Evolutionary conservation across 2,797 vertebrate genomes (phyloP).

Genomic region (Limosa lapponica): DNA sequence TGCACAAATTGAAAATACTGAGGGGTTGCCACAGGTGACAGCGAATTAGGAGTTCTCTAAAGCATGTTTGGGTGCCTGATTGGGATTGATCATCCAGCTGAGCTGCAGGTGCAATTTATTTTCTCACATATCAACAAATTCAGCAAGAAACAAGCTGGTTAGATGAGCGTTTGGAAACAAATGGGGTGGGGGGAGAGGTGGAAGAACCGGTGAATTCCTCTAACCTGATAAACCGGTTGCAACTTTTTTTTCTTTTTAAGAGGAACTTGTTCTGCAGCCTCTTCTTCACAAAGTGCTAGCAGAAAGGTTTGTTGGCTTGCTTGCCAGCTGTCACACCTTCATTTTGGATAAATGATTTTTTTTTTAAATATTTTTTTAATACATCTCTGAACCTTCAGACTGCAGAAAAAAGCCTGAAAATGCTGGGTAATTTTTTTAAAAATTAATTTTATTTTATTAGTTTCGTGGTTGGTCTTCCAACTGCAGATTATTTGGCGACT

Average conservation of each 20-base stretch:
- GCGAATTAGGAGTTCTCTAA: neutral
- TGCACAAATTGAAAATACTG: neutral
- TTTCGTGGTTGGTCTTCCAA: neutral
- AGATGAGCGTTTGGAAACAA: constrained; percentile 3
- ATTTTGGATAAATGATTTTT: neutral
- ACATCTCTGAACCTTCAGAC: neutral
- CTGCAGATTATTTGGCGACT: neutral
- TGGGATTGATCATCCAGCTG: neutral
- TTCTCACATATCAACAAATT: neutral
- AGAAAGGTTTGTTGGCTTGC: neutral
- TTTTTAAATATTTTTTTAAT: neutral
- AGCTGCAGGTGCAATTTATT: constrained; percentile 6
- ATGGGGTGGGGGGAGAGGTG: neutral
- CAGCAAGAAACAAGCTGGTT: constrained; percentile 20
- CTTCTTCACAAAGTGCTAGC: neutral
- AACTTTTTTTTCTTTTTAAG: neutral
- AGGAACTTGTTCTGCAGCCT: constrained; percentile 64
- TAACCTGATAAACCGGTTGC: constrained; percentile 64
- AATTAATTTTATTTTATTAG: too few relatives aligned
- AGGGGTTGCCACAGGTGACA: neutral
- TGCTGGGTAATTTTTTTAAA: fast-evolving
- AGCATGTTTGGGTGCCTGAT: neutral
- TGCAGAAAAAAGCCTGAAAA: neutral
- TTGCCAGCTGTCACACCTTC: neutral
- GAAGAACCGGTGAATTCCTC: constrained; percentile 34